Conservation (phyloP, 1,140 invertebrate genomes). For the Tachypleus tridentatus region DNA sequence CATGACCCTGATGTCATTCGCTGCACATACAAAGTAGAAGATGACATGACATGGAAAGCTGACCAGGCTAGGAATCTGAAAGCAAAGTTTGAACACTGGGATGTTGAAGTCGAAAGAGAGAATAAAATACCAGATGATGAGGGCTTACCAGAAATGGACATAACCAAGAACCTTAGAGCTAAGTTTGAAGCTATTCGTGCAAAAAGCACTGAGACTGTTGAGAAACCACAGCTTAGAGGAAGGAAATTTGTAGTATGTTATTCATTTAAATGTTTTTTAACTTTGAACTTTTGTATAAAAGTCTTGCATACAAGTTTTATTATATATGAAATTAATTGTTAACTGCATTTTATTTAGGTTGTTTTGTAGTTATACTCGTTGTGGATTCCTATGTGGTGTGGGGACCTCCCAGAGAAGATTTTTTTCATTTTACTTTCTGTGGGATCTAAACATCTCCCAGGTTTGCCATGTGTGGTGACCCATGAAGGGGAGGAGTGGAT, state of each 20-base stretch:
- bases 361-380: no score
- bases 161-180: conserved; percentile 61
- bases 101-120: conserved; percentile 45
- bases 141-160: conserved; percentile 43
- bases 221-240: conserved; percentile 50
- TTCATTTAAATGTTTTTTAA: no score
- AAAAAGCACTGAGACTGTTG: conserved; percentile 36
- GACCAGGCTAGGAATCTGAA: conserved; percentile 63
- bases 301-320: no score
- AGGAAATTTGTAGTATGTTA: conserved; percentile 65
- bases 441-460: no score
- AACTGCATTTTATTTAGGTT: no score
- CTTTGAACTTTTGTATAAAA: no score
- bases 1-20: background rate
- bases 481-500: no score
- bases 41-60: conserved; percentile 43
- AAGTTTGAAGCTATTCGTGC: conserved; percentile 63
- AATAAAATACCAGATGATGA: conserved; percentile 32
- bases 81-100: conserved; percentile 84
- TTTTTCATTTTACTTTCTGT: no score
- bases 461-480: no score
- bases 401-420: no score
- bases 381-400: no score
- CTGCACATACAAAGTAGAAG: conserved; percentile 42
- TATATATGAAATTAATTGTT: no score